Conservation (phyloP, 2,113 vertebrate species). For the Bufo bufo region DNA sequence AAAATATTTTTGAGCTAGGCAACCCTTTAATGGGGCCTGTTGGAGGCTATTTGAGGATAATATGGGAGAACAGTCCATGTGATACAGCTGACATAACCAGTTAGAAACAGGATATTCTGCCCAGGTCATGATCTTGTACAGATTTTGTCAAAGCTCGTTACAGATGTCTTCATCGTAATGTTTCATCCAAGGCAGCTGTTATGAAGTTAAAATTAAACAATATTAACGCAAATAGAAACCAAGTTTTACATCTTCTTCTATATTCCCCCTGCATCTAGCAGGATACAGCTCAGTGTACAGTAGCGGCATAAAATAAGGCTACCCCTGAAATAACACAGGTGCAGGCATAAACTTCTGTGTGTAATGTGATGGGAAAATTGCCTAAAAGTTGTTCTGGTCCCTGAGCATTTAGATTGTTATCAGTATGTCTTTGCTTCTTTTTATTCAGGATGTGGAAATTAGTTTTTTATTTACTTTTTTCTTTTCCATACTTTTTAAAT, state of each 20-base stretch:
- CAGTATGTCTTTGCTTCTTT: background rate
- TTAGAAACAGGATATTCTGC: background rate
- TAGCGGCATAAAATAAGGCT: background rate
- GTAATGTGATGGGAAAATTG: background rate
- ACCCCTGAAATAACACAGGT: conserved; percentile 19
- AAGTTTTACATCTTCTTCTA: background rate
- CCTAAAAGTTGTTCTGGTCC: background rate
- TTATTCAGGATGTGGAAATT: background rate
- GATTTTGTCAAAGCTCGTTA: background rate
- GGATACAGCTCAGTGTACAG: background rate
- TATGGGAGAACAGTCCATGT: background rate
- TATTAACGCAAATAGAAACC: background rate
- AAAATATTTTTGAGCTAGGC: background rate
- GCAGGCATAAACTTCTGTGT: background rate
- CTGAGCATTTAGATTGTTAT: background rate
- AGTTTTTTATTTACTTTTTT: background rate
- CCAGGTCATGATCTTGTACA: background rate
- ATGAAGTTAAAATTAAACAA: background rate
- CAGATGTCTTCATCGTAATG: conserved; percentile 17
- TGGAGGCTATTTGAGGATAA: background rate
- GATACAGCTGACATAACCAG: background rate
- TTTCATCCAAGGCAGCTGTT: conserved; percentile 11
- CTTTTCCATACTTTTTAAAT: background rate
- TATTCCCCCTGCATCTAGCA: background rate
- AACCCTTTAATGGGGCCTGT: background rate